Conservation (phyloP, 2,888 invertebrate genomes). For the Eutolmus rufibarbis region DNA sequence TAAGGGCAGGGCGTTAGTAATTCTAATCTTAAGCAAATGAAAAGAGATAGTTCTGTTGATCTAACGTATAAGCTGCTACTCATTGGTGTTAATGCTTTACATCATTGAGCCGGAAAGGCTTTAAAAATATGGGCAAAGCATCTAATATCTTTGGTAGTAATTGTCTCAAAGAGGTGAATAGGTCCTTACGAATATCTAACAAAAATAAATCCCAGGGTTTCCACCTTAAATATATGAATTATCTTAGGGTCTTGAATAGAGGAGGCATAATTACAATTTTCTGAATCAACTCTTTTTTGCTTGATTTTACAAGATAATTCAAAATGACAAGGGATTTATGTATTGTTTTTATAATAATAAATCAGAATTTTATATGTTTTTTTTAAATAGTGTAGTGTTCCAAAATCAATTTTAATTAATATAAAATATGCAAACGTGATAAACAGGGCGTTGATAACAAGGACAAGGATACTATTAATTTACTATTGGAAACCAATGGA, state of each 20-base stretch:
- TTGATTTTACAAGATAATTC: background rate
- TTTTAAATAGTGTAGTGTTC: background rate
- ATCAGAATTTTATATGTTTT: background rate
- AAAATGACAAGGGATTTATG: background rate
- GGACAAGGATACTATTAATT: constrained; percentile 22
- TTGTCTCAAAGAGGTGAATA: background rate
- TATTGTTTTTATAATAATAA: background rate
- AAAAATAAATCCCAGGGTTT: background rate
- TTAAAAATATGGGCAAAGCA: background rate
- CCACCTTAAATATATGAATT: background rate
- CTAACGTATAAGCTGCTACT: background rate
- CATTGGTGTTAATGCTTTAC: background rate
- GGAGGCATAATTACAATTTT: background rate
- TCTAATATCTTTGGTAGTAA: background rate
- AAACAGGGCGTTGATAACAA: constrained; percentile 23
- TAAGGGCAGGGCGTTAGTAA: background rate
- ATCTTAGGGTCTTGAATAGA: background rate
- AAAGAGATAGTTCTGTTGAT: background rate
- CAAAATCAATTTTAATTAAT: background rate
- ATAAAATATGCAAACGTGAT: background rate
- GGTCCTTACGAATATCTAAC: no score
- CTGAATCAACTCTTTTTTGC: background rate
- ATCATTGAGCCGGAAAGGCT: background rate
- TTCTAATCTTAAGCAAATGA: background rate
- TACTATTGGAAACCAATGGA: background rate